These are phyloP conservation scores for Tenebrosternarchus preto DNA, from an alignment of 2,113 vertebrate species.

Conservation along the genomic window DNA sequence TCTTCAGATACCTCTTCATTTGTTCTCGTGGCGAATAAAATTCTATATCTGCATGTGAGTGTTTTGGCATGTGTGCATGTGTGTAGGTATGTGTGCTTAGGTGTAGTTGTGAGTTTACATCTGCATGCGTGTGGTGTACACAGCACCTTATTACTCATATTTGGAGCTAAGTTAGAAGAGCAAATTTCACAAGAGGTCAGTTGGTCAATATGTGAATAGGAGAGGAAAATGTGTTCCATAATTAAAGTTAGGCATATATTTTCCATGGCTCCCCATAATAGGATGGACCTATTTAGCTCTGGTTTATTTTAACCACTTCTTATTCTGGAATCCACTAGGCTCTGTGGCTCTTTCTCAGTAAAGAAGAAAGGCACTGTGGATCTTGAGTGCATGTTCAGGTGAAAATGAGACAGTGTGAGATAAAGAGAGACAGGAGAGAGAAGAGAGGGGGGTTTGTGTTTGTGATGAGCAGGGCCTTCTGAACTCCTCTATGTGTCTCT, in stretches of 20 bases:
- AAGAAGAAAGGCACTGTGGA: background rate
- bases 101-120: too few species aligned
- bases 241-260: slow-evolving; percentile 29
- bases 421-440: background rate
- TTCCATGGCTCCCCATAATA: slow-evolving; percentile 27
- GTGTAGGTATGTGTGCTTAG: background rate
- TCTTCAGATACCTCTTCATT: too few species aligned
- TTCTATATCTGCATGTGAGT: background rate
- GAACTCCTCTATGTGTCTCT: slow-evolving; percentile 30
- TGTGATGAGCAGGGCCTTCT: background rate
- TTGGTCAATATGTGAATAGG: slow-evolving; percentile 18
- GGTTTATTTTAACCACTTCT: slow-evolving; percentile 30
- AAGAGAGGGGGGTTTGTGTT: slow-evolving; percentile 33
- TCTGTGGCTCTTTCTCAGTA: too few species aligned
- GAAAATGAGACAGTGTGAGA: slow-evolving; percentile 8
- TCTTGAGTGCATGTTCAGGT: slow-evolving; percentile 34
- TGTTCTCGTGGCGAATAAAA: too few species aligned
- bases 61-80: background rate
- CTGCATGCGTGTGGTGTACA: background rate
- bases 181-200: slow-evolving; percentile 16
- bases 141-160: background rate
- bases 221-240: slow-evolving; percentile 21
- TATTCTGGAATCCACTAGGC: slow-evolving; percentile 33
- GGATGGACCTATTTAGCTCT: slow-evolving; percentile 38
- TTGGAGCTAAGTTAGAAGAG: background rate